phyloP scores from a whole-genome alignment of 2,797 vertebrate genomes.

The Valencia hispanica region DNA sequence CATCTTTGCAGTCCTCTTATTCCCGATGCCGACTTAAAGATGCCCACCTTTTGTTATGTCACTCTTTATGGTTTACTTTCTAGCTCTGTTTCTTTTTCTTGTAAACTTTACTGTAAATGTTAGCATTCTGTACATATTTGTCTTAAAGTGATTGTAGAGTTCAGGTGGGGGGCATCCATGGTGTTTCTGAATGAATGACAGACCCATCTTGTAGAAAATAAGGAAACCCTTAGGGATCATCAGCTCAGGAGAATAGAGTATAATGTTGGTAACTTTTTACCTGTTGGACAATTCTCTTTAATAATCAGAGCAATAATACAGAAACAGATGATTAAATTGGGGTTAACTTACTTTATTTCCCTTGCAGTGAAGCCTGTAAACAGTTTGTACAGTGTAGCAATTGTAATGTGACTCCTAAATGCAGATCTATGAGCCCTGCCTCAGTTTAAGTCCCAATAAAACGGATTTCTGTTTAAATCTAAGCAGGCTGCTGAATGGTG shows the following conservation, averaged over 20 bases:
- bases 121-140: constrained; percentile 23
- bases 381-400: neutral
- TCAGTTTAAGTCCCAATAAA: neutral
- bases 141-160: constrained; percentile 37
- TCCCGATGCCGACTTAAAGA: neutral
- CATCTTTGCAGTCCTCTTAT: neutral
- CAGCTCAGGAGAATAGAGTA: constrained; percentile 23
- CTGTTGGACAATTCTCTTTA: neutral
- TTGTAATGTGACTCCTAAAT: neutral
- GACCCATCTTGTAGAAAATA: constrained; percentile 6
- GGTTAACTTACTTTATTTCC: no score
- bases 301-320: constrained; percentile 54
- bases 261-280: neutral
- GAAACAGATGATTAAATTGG: neutral
- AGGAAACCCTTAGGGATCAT: constrained; percentile 38
- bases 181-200: constrained; percentile 3
- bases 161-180: neutral
- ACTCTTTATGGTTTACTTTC: constrained; percentile 4
- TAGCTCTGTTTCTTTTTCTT: constrained; percentile 16
- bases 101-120: constrained; percentile 4
- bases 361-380: neutral
- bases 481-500: neutral
- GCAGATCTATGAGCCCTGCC: neutral
- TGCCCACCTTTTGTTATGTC: neutral
- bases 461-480: neutral